Evolutionary conservation across 2,113 vertebrate genomes (phyloP).

Genomic region (Nettapus auritus): DNA sequence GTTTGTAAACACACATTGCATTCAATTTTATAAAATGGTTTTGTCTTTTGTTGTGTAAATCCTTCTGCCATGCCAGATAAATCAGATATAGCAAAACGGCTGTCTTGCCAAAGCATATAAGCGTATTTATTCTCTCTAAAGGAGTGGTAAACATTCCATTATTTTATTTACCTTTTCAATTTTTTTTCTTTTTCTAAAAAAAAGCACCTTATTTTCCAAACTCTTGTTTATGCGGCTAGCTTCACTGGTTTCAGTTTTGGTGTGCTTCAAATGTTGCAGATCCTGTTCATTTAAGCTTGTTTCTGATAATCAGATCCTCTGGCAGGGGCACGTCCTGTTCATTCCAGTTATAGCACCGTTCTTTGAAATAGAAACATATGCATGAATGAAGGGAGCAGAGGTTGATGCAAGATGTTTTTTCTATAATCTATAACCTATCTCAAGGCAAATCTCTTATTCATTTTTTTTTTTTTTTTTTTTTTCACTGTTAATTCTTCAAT

Average conservation of each 20-base stretch:
- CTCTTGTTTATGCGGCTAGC: neutral
- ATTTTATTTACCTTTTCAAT: neutral
- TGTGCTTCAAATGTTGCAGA: neutral
- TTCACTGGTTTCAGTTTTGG: neutral
- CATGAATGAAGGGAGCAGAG: neutral
- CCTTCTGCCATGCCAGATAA: neutral
- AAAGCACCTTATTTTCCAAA: neutral
- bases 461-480: neutral
- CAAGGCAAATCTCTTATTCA: neutral
- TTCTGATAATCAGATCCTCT: slow-evolving; percentile 19
- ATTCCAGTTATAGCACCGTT: neutral
- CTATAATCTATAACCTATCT: neutral
- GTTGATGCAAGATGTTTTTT: neutral
- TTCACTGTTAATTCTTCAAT: neutral
- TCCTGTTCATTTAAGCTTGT: neutral
- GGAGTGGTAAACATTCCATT: neutral
- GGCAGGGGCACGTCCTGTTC: neutral
- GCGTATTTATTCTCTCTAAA: neutral
- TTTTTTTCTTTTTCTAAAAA: neutral
- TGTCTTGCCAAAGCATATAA: slow-evolving; percentile 36
- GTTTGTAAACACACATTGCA: slow-evolving; percentile 48
- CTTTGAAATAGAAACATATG: neutral
- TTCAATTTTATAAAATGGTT: slow-evolving; percentile 41
- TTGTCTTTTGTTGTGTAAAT: slow-evolving; percentile 54
- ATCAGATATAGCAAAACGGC: neutral